These are phyloP conservation scores for Montipora capitata DNA, from an alignment of 92 coral and sea anemone species.

Conservation along the genomic window DNA sequence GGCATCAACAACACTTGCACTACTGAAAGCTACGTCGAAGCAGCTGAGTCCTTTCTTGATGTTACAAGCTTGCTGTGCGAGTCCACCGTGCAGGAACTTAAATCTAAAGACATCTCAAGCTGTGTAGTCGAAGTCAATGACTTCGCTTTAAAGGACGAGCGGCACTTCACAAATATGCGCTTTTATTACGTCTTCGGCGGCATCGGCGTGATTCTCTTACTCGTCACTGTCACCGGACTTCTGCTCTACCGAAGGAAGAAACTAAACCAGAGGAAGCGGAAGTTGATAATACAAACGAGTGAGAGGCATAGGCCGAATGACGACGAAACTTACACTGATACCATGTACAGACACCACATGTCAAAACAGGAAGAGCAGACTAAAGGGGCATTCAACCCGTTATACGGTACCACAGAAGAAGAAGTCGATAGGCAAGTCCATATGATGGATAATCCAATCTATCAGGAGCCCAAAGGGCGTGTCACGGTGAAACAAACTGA, in stretches of 20 bases:
- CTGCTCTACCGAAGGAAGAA: slow-evolving; percentile 51
- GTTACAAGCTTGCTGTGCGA: background rate
- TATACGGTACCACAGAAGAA: slow-evolving; percentile 74
- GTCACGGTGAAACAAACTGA: slow-evolving; percentile 8
- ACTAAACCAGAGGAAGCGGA: slow-evolving; percentile 25
- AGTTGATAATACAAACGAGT: background rate
- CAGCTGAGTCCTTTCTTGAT: background rate
- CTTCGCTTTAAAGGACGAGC: background rate
- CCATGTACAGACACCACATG: slow-evolving; percentile 85
- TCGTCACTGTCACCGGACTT: slow-evolving; percentile 47
- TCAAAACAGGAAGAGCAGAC: slow-evolving; percentile 40
- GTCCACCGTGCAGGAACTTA: slow-evolving; percentile 1
- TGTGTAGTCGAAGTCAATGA: slow-evolving; percentile 3
- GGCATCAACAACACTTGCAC: slow-evolving; percentile 25
- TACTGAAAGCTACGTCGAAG: background rate
- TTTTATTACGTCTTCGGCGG: slow-evolving; percentile 61
- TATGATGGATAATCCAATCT: slow-evolving; percentile 71
- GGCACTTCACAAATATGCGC: background rate
- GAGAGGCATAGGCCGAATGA: slow-evolving; percentile 17
- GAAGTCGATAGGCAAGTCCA: slow-evolving; percentile 42
- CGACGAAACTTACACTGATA: slow-evolving; percentile 80
- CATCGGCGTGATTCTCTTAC: slow-evolving; percentile 52
- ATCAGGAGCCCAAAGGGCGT: slow-evolving; percentile 45
- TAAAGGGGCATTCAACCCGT: slow-evolving; percentile 76
- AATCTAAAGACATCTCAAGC: background rate